Evolutionary conservation across 2,797 vertebrate genomes (phyloP).

Genomic region (Anguilla anguilla): DNA sequence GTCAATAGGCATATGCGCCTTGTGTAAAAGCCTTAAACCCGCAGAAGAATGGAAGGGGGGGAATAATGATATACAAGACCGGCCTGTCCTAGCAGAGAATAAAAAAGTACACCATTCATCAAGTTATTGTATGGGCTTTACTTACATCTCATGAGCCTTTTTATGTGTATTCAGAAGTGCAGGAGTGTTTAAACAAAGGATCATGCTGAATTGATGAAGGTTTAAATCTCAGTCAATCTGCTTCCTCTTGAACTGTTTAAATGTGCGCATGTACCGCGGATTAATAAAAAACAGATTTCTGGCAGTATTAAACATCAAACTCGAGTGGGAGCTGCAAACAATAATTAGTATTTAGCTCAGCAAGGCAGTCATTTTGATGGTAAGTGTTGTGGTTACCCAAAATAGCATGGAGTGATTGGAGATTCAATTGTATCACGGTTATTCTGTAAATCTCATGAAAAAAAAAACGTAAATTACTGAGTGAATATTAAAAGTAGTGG

Average conservation of each 20-base stretch:
- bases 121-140: constrained; percentile 69
- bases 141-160: constrained; percentile 67
- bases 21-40: constrained; percentile 74
- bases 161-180: constrained; percentile 75
- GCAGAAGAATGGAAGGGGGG: constrained; percentile 65
- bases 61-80: constrained; percentile 53
- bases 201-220: constrained; percentile 65
- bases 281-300: constrained; percentile 53
- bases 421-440: background rate
- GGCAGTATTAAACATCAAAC: constrained; percentile 18
- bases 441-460: background rate
- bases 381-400: background rate
- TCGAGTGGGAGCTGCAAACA: background rate
- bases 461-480: background rate
- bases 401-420: background rate
- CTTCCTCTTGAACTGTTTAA: constrained; percentile 67
- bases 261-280: constrained; percentile 59
- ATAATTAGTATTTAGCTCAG: background rate
- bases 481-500: background rate
- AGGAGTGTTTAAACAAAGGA: constrained; percentile 72
- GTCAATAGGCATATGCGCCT: constrained; percentile 83
- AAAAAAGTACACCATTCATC: constrained; percentile 70
- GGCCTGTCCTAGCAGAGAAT: constrained; percentile 35
- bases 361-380: background rate
- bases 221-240: constrained; percentile 74